phyloP scores from a whole-genome alignment of 2,113 vertebrate species.

The Paramormyrops kingsleyae region DNA sequence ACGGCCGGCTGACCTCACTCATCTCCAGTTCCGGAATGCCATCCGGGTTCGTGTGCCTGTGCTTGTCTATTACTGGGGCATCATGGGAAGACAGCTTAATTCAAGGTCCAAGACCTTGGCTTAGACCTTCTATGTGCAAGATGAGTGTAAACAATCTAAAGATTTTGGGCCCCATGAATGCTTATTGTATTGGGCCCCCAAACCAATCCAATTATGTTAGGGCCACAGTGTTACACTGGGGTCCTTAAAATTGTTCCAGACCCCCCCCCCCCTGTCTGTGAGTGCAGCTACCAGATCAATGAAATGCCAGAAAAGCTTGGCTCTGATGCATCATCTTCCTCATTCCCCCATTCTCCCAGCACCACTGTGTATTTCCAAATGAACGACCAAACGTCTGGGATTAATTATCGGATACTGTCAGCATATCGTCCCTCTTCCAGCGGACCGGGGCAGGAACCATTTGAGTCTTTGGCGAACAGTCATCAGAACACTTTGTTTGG shows the following conservation, averaged over 20 bases:
- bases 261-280: background rate
- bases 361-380: background rate
- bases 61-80: background rate
- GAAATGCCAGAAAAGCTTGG: background rate
- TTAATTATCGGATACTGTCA: background rate
- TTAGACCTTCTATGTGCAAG: background rate
- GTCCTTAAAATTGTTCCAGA: background rate
- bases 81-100: background rate
- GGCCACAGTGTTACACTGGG: background rate
- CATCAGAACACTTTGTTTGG: slow-evolving; percentile 5
- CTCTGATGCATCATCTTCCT: background rate
- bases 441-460: background rate
- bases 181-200: background rate
- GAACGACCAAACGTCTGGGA: background rate
- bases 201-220: background rate
- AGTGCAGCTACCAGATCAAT: background rate
- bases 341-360: background rate
- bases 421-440: background rate
- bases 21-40: background rate
- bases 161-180: background rate
- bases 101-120: background rate
- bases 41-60: background rate
- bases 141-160: background rate
- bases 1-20: background rate
- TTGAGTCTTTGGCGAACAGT: background rate